Evolutionary conservation across 1,140 invertebrate genomes (phyloP), one percentile per base, ranked within the genome.

Genomic region (Zaprionus vittiger): DNA sequence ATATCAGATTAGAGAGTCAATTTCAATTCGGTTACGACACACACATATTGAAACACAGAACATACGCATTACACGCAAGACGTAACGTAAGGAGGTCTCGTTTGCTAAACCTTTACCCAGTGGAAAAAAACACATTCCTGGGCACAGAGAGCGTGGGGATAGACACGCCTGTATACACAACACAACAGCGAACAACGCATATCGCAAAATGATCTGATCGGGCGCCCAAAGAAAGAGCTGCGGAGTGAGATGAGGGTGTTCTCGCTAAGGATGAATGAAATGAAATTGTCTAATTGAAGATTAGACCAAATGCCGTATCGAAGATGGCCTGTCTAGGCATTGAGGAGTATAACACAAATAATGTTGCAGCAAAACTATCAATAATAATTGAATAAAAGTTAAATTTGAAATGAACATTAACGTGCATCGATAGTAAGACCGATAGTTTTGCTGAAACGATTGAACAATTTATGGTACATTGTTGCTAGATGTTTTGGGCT

Each of bases 111-210:
- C 12, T 56, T 54, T 24, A 22, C 11, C 24, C 28, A 52, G 63
- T 60, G 62, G 38, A 59, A 26, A 64, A 54, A 70, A n/a, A n/a
- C n/a, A 74, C 73, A 69, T 37, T 70, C 47, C 15, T 56, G n/a
- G 5, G 24, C 7, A 47, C 7, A 34, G 31, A 34, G 9, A 28
- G 9, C n/a, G 37, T 38, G 11, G 14, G 28, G 15, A 37, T 7
- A 37, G 22, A 20, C 22, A 57, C 34, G 47, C 20, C 61, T 56
- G 2, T 20, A 34, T 31, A 2, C 37, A 87, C 81, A 89, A 90
- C 84, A 87, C 81, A 90, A 90, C 85, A 85, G 85, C 84, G 79
- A 90, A 84, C 85, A 90, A 87, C 84, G 77, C 70, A 83, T 73
- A 80, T 87, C 72, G 80, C 70, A 77, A 74, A 80, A 84, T 79